Conservation (phyloP, 2,113 vertebrate species). For the Aplodontia rufa region DNA sequence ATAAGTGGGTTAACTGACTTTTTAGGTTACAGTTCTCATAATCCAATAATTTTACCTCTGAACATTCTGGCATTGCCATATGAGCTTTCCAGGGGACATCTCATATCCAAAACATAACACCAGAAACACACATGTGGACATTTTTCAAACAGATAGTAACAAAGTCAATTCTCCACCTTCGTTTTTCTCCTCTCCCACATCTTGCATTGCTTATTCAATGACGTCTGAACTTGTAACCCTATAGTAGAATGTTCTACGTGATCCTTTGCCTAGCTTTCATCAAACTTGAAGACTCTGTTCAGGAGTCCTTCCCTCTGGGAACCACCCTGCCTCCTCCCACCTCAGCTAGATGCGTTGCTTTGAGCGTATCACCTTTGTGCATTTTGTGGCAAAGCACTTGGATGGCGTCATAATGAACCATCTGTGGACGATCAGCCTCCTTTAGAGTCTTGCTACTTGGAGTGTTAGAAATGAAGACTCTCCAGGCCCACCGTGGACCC, state of each 20-base stretch:
- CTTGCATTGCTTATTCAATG: neutral
- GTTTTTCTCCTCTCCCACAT: neutral
- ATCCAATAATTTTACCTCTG: no score
- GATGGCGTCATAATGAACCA: neutral
- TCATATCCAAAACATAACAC: neutral
- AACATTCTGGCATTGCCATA: no score
- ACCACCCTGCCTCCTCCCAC: neutral
- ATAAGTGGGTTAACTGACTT: no score
- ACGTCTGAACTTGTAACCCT: neutral
- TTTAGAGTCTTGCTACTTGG: neutral
- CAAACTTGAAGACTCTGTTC: neutral
- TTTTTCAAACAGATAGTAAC: neutral
- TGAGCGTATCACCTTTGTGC: neutral
- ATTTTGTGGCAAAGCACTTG: neutral
- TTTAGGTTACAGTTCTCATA: no score
- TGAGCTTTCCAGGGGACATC: no score
- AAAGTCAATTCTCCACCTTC: neutral
- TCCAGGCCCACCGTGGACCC: neutral
- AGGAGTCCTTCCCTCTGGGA: neutral
- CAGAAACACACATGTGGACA: constrained; percentile 9
- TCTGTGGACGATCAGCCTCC: neutral
- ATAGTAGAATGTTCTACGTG: neutral
- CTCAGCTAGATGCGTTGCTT: neutral
- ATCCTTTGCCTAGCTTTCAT: neutral
- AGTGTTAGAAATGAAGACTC: neutral